Conservation (phyloP, 2,888 invertebrate species). For the Agrotis puta region DNA sequence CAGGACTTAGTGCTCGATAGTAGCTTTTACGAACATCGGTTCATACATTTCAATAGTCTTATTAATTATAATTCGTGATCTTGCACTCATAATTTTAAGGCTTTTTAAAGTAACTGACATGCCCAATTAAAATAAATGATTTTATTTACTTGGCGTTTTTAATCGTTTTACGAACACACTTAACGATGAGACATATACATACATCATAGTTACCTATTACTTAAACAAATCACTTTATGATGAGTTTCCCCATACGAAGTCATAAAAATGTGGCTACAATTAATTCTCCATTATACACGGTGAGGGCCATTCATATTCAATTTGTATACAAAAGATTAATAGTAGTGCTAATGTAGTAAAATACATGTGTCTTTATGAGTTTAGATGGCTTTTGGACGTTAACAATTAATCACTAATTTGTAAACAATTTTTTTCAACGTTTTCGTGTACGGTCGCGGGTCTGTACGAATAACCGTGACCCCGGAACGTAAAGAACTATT, state of each 20-base stretch:
- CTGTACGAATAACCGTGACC: too few species aligned
- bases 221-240: constrained; percentile 30
- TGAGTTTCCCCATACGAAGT: constrained; percentile 35
- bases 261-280: constrained; percentile 54
- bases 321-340: constrained; percentile 54
- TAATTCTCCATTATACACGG: constrained; percentile 59
- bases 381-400: background rate
- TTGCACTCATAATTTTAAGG: background rate
- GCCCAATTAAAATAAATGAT: constrained; percentile 12
- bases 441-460: too few species aligned
- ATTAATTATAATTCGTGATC: too few species aligned
- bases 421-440: too few species aligned
- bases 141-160: background rate
- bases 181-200: background rate
- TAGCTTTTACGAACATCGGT: too few species aligned
- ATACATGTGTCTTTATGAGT: background rate
- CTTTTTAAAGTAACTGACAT: background rate
- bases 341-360: constrained; percentile 6
- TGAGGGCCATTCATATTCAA: constrained; percentile 58
- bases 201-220: constrained; percentile 6
- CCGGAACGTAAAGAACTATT: too few species aligned
- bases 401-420: too few species aligned
- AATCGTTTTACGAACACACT: background rate
- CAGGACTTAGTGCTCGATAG: too few species aligned
- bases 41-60: too few species aligned